Conservation (phyloP, 2,888 invertebrate genomes). For the Terebella lapidaria region DNA sequence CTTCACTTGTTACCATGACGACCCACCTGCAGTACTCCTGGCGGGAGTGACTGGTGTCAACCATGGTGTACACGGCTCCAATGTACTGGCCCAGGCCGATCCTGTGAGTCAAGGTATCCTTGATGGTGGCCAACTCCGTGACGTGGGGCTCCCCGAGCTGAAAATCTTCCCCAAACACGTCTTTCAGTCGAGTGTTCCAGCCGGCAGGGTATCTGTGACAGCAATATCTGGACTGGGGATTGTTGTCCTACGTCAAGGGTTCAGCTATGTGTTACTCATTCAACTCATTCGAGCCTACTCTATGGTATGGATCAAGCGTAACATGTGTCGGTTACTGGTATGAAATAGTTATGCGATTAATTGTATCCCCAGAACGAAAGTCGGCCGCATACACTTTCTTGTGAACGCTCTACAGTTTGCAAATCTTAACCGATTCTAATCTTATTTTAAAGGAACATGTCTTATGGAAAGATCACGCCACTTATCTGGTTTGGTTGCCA, state of each 20-base stretch:
- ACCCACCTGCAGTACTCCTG: slow-evolving; percentile 11
- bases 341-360: too few relatives aligned
- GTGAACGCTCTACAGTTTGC: too few relatives aligned
- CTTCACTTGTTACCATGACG: too few relatives aligned
- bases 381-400: too few relatives aligned
- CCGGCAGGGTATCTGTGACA: background rate
- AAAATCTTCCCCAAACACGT: slow-evolving; percentile 5
- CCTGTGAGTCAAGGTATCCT: slow-evolving; percentile 8
- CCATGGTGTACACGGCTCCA: background rate
- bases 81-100: slow-evolving; percentile 2
- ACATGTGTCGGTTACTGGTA: too few relatives aligned
- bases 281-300: too few relatives aligned
- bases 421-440: too few relatives aligned
- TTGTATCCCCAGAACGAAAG: too few relatives aligned
- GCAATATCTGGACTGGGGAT: background rate
- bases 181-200: slow-evolving; percentile 7
- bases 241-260: background rate
- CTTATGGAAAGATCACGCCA: too few relatives aligned
- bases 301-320: too few relatives aligned
- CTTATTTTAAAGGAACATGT: too few relatives aligned
- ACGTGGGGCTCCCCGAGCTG: background rate
- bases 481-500: too few relatives aligned
- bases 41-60: background rate
- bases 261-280: background rate
- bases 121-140: slow-evolving; percentile 7